These are phyloP conservation scores for Octodonta nipae DNA, from an alignment of 2,888 invertebrate species.

Conservation along the genomic window DNA sequence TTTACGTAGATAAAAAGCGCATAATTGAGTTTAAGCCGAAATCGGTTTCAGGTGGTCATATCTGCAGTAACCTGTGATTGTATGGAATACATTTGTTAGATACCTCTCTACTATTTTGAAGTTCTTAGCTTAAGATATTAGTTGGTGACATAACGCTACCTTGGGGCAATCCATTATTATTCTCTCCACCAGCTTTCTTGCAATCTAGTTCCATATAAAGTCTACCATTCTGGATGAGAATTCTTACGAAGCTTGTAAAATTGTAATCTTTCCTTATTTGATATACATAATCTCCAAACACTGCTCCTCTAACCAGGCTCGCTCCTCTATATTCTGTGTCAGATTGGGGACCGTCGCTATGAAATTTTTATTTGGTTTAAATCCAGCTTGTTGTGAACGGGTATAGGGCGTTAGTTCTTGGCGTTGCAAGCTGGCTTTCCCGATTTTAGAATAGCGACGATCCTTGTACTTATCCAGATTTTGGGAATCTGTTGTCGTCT, in stretches of 20 bases:
- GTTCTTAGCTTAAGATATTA: constrained; percentile 1
- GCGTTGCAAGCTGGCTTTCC: constrained; percentile 1
- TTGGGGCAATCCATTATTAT: neutral
- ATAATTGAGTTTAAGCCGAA: constrained; percentile 1
- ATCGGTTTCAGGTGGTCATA: constrained; percentile 1
- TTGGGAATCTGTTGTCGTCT: constrained; percentile 1
- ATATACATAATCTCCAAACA: neutral
- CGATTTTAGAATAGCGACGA: no score
- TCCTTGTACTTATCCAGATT: no score
- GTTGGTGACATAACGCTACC: neutral
- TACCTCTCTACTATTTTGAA: neutral
- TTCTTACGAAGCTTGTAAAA: neutral
- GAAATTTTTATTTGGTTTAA: constrained; percentile 1
- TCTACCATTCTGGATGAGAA: neutral
- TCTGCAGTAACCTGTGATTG: neutral
- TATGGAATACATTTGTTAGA: neutral
- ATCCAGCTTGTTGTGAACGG: constrained; percentile 1
- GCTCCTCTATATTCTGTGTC: constrained; percentile 1
- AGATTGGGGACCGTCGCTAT: neutral
- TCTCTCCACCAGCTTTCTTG: neutral
- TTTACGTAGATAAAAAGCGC: neutral
- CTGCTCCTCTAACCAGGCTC: neutral
- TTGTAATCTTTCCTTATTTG: constrained; percentile 1
- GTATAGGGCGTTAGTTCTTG: neutral
- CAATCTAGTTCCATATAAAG: neutral